Evolutionary conservation across 2,797 vertebrate genomes (phyloP), one percentile per base, ranked within the genome.

Genomic region (Cyclura pinguis): DNA sequence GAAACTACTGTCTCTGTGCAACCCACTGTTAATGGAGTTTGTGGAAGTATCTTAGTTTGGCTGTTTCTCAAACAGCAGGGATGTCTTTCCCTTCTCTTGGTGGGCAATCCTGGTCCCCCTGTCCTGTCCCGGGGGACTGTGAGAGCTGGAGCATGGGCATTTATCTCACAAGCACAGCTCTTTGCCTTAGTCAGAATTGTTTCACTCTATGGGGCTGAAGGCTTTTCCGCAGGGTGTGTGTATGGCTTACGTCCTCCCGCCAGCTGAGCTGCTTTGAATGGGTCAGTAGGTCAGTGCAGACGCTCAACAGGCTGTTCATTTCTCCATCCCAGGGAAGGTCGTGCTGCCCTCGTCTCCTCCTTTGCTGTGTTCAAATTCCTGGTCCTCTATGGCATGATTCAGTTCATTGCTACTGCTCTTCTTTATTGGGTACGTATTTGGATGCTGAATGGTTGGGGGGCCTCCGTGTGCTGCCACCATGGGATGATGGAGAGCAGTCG

Each of bases 331-430:
- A 97, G 96, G 94, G 97, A 98, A 95, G 96, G 97, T 47, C 87
- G 95, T 52, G 97, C 97, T 91, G 95, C 96, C 89, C 93, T 97
- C 50, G 96, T 97, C 85, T 93, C 96, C 89, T 96, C 96, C 52
- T 97, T 97, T 0, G 93, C 96, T 0, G 94, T 97, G 27, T 97
- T 97, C 92, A 97, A 97, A 88, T 97, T 97, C 50, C 90, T 97
- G 93, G 94, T 94, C 74, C 94, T 97, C 85, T 97, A 96, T 0
- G 92, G 93, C 72, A n/a, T 97, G 52, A 95, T 95, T 85, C 95
- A 96, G 87, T 94, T 97, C 88, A 84, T 95, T 10, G 91, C 95
- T 14, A 92, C 93, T 1, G 73, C 90, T 59, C 91, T 97, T 90
- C 95, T 97, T 1, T 96, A 95, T 69, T 97, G 95, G 96, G 97